Evolutionary conservation across 92 coral and sea anemone species (phyloP), one percentile per base, ranked within the genome.

Genomic region (Meandrina meandrites): DNA sequence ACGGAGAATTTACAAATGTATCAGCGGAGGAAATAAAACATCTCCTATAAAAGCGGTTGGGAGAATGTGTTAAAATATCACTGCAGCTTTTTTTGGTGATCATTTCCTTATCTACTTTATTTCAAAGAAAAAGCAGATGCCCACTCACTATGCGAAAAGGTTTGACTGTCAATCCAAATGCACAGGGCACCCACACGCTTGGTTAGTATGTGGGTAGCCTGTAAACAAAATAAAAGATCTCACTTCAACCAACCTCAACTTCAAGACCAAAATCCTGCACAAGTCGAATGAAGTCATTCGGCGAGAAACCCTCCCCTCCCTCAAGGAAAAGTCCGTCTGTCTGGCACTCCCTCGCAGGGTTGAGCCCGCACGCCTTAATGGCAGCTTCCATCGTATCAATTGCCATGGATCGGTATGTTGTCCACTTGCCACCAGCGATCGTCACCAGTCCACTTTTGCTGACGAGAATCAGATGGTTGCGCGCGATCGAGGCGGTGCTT

Each of bases 361-460:
- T 83, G 79, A 97, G 93, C 79, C 88, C 88, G 74, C 98, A 89
- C 32, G 96, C 91, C 75, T 97, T 91, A 45, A 97, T 91, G 31
- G 96, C 96, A 19, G 97, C 97, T 71, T 97, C 98, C 82, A 97
- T 92, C 51, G 99, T 97, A 58, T 97, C 99, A 12, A 78, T 68
- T 8, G 99, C 93, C 99, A 97, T 97, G 27, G 99, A 93, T 60
- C 99, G 91, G 84, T 97, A 97, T 8, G 99, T 97, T 22, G 99
- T 97, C 99, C 99, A 97, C 78, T 97, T 97, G 14, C 99, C 99
- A 5, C 99, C 99, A 47, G 98, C 99, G 47, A 97, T 95, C 37
- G 99, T 97, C 27, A 97, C 99, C 82, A 97, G 81, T 85, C 95
- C 91, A 64, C 98, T 93, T 48, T 93, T 94, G 69, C 98, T 93